Evolutionary conservation across 2,113 vertebrate species (phyloP).

Genomic region (Perca flavescens): DNA sequence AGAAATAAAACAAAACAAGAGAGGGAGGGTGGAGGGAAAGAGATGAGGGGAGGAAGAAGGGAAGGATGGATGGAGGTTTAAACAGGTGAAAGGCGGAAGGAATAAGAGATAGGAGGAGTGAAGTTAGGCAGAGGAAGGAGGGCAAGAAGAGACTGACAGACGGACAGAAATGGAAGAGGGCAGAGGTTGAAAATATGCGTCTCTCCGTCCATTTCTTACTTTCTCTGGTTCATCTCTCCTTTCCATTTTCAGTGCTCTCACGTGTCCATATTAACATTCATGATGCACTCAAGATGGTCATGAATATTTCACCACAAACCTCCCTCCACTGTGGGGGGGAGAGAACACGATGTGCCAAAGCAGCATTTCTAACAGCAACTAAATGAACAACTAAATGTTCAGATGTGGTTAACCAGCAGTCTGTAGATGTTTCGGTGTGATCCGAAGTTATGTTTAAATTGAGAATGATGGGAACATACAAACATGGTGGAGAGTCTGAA

Average conservation of each 20-base stretch:
- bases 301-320: slow-evolving; percentile 69
- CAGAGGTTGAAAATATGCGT: slow-evolving; percentile 9
- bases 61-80: neutral
- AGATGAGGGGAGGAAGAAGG: neutral
- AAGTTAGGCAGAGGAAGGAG: neutral
- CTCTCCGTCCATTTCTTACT: neutral
- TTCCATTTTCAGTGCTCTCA: slow-evolving; percentile 40
- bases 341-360: neutral
- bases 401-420: neutral
- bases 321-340: neutral
- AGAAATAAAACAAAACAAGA: slow-evolving; percentile 20
- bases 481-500: slow-evolving; percentile 16
- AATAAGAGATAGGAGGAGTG: neutral
- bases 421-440: neutral
- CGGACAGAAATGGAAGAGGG: neutral
- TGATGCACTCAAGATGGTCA: slow-evolving; percentile 58
- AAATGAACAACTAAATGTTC: neutral
- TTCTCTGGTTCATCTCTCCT: slow-evolving; percentile 21
- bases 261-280: slow-evolving; percentile 72
- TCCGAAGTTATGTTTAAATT: neutral
- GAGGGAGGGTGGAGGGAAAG: neutral
- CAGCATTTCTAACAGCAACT: neutral
- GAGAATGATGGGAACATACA: neutral
- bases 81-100: slow-evolving; percentile 42
- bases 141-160: slow-evolving; percentile 6